phyloP scores from a whole-genome alignment of 2,797 vertebrate genomes.

The Notolabrus celidotus region DNA sequence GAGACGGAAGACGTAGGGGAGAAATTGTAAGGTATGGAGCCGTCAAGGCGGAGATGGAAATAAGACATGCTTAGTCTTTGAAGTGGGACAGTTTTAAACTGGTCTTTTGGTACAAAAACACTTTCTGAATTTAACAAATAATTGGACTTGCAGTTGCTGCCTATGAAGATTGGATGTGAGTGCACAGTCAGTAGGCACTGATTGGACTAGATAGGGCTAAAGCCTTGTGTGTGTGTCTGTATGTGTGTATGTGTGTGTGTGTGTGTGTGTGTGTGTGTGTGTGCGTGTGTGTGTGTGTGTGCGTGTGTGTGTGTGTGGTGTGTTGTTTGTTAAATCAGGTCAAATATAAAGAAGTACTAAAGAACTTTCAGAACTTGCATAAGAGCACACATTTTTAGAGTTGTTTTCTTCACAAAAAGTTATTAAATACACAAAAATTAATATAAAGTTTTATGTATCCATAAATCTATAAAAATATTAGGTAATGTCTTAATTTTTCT shows the following conservation, averaged over 20 bases:
- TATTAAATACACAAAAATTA: too few species aligned
- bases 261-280: too few species aligned
- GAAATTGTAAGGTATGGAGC: conserved; percentile 13
- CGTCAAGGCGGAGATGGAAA: conserved; percentile 15
- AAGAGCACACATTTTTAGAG: too few species aligned
- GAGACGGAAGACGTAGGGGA: conserved; percentile 13
- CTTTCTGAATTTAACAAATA: conserved; percentile 6
- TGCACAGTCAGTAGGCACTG: conserved; percentile 20
- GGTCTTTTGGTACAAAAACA: neutral
- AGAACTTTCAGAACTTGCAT: too few species aligned
- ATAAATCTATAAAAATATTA: too few species aligned
- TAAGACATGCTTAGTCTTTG: conserved; percentile 8
- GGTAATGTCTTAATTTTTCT: too few species aligned
- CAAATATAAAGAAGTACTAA: too few species aligned
- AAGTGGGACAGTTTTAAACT: conserved; percentile 1
- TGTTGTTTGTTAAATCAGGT: too few species aligned
- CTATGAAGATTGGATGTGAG: conserved; percentile 10
- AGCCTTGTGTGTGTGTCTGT: neutral
- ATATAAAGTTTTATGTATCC: too few species aligned
- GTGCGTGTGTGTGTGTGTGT: too few species aligned
- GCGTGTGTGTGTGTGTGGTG: too few species aligned
- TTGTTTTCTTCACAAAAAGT: too few species aligned
- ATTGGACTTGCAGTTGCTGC: conserved; percentile 17
- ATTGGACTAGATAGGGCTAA: conserved; percentile 18
- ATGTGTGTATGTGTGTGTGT: conserved; percentile 1